Percentiles rank a stretch among this genome's conserved stretches.
Evolutionary conservation across 2,888 invertebrate genomes (phyloP).

Genomic region (Drepanosiphum platanoidis): DNA sequence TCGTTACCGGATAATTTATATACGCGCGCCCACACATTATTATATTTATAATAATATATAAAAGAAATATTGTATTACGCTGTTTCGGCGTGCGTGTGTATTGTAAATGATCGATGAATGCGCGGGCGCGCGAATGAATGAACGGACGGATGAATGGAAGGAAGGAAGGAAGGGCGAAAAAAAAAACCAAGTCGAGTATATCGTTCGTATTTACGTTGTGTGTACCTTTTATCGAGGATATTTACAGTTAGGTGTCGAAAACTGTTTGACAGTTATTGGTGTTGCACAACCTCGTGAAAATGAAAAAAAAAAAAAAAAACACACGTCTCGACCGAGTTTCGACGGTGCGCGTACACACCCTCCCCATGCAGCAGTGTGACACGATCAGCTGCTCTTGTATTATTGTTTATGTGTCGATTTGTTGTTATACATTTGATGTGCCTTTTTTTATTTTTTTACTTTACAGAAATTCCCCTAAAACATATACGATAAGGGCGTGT

Average conservation of each 20-base stretch:
- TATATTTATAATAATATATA: neutral
- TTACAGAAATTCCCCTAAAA: conserved; percentile 14
- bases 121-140: neutral
- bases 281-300: neutral
- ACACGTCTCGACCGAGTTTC: neutral
- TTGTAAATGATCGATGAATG: conserved; percentile 41
- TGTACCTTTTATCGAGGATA: neutral
- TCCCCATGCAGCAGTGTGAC: neutral
- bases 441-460: neutral
- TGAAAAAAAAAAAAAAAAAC: neutral
- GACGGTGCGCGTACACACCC: neutral
- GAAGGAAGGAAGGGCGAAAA: neutral
- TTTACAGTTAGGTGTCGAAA: conserved; percentile 43
- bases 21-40: neutral
- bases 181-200: neutral
- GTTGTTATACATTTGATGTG: neutral
- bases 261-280: conserved; percentile 50
- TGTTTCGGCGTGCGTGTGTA: neutral
- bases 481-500: too few relatives aligned
- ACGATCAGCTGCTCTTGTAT: conserved; percentile 9
- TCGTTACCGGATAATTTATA: neutral
- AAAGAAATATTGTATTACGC: conserved; percentile 8
- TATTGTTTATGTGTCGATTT: conserved; percentile 28
- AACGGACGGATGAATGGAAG: neutral
- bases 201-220: conserved; percentile 22